Base-by-base conservation (phyloP, 2,113 vertebrate species). In the Cyphomyrus discorhynchus region DNA sequence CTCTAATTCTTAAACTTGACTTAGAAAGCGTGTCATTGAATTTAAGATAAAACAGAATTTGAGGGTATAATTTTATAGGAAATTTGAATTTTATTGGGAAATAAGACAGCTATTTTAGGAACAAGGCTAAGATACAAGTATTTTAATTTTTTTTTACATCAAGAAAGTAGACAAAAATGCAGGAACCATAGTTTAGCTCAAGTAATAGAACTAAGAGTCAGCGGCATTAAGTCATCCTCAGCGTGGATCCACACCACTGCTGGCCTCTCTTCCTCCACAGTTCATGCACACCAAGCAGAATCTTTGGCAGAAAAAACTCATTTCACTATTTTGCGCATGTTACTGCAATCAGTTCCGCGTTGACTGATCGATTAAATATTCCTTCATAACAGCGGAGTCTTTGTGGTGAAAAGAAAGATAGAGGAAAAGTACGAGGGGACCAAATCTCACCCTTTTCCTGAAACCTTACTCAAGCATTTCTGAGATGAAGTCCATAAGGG, bases 331-430 rank as follows among this genome's bases (percentile, higher is more conserved):
- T 47, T 47, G 47, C 31, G 50, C 35, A 87, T 56, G 85, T 87
- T 87, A 87, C 50, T 87, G 85, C 50, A 87, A 87, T 87, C 85
- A 87, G 85, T 87, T 87, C 27, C 50, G 85, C n/a, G 85, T 87
- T 87, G 85, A 56, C 27, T 87, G 85, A 87, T 87, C 85, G 85
- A 87, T 87, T 87, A 87, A 87, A 53, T 86, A 86, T 86, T 86
- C 84, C 45, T 86, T 86, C 84, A 50, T 53, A 87, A 53, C 50
- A 87, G 85, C 85, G 7, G 27, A 87, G 85, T 53, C 49, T 87
- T 87, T 87, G 85, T 47, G 85, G 85, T 87, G 85, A 27, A 87
- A 56, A 39, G 50, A 87, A 53, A 53, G 50, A 53, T 47, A 39
- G 49, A 84, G 82, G 39, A 47, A 47, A 47, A 47, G 50, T 31